Evolutionary conservation across 2,888 invertebrate species (phyloP), one percentile per base, ranked within the genome.

Genomic region (Hirtodrosophila alboralis): DNA sequence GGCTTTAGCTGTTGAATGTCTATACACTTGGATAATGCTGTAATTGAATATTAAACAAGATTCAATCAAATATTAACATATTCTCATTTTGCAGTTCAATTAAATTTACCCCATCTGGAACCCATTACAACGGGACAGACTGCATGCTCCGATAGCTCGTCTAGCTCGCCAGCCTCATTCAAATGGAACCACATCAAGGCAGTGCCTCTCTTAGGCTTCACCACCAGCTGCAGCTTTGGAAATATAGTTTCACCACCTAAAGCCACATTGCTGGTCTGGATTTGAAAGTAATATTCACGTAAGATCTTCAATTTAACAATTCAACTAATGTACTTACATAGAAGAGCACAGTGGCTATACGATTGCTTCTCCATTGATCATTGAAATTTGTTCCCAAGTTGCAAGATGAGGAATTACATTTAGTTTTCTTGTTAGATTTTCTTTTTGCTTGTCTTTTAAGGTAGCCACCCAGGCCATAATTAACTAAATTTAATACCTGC

Each of bases 171-270:
- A n/a, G 28, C 49, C 9, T 51, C 13, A 40, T 73, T 44, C 12
- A 57, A 37, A 41, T 75, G 71, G 6, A 13, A 13, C 72, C 75
- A 72, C 2, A 72, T 3, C 5, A 79, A 13, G 0, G 64, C 77
- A 5, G 26, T 38, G 1, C 70, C 77, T 12, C 21, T 53, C 13
- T 40, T 27, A 0, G 72, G 61, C 4, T 47, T 4, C 0, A 77
- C 57, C 7, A 37, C 16, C 0, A 70, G 40, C 2, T 67, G 23
- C 0, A 75, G 28, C n/a, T 62, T 70, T 10, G 77, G 41, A 16
- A 66, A 75, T 14, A 62, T 48, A 0, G 59, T 66, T 1, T 47
- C 69, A 7, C 78, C 80, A 8, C 77, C 78, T 18, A 60, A 16
- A 3, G 44, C 27, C 4, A 75, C 70, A 21, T 73, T 33, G 21